Base-by-base conservation (phyloP, 2,797 vertebrate species). In the Cirrhinus mrigala region DNA sequence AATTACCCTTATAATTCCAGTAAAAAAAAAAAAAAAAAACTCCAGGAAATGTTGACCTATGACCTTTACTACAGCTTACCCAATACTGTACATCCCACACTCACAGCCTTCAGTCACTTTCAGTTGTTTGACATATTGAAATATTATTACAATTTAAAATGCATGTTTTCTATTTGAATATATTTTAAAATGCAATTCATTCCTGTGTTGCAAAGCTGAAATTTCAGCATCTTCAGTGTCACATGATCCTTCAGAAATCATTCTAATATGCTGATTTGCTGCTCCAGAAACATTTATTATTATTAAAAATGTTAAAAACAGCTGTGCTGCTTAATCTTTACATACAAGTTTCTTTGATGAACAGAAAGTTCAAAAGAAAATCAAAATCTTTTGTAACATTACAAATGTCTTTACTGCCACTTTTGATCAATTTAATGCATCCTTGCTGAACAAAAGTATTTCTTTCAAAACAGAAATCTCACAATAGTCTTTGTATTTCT, bases 161-260 rank as follows among this genome's bases (percentile, higher is more conserved):
- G 8, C 12, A 6, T 0, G 22, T 44, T 71, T 46, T 71, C 44
- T 29, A 18, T 74, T 16, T 50, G 2, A 18, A 18, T 27, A 27
- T 73, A 73, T 27, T 20, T 73, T 48, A 2, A 48, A 73, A 73
- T 9, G 3, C 5, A 16, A 48, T 71, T 15, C 15, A 71, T 48
- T 71, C 4, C 33, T 3, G 33, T 33, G 33, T 2, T 33, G 2
- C 33, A 33, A 14, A 14, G 7, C 12, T 48, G n/a, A 48, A 9
- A 27, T 50, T 73, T 27, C 7, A 27, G n/a, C 3, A 73, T 48
- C 69, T 71, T 71, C 1, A 48, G n/a, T 48, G 70, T 73, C 70
- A 73, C n/a, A 5, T 73, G 69, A 71, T 48, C 44, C 14, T 71
- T 48, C 44, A 71, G 14, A 71, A 71, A 46, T 48, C 22, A 70